Conservation (phyloP, 2,888 invertebrate genomes). For the Ophion costatus region DNA sequence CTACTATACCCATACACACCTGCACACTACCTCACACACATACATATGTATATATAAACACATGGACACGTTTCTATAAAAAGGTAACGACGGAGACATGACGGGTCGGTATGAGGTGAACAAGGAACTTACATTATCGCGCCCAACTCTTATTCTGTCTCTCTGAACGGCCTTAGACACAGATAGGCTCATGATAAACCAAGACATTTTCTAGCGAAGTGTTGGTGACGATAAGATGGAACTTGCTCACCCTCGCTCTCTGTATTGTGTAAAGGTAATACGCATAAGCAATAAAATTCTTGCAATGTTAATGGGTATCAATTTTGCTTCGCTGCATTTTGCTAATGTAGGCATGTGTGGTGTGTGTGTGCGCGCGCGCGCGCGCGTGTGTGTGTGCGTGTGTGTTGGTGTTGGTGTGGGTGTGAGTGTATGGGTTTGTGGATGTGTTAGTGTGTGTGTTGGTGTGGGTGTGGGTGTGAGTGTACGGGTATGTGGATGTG, state of each 20-base stretch:
- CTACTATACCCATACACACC: neutral
- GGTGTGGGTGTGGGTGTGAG: too few species aligned
- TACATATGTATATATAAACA: slow-evolving; percentile 6
- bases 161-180: slow-evolving; percentile 2
- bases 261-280: slow-evolving; percentile 16
- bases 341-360: neutral
- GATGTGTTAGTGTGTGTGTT: too few species aligned
- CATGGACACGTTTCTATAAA: neutral
- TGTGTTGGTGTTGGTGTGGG: too few species aligned
- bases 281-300: slow-evolving; percentile 21
- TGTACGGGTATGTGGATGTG: too few species aligned
- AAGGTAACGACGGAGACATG: slow-evolving; percentile 1
- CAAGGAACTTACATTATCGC: slow-evolving; percentile 27
- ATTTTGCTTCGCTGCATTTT: neutral
- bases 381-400: too few species aligned
- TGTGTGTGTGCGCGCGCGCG: too few species aligned
- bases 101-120: slow-evolving; percentile 12
- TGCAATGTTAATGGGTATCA: neutral
- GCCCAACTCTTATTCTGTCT: slow-evolving; percentile 19
- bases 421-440: too few species aligned
- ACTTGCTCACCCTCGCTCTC: slow-evolving; percentile 23
- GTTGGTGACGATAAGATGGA: slow-evolving; percentile 48
- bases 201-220: slow-evolving; percentile 43
- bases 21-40: neutral
- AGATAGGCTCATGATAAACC: slow-evolving; percentile 47